Conservation (phyloP, 35 echinoderm and acorn worm genomes). For the Patiria miniata region DNA sequence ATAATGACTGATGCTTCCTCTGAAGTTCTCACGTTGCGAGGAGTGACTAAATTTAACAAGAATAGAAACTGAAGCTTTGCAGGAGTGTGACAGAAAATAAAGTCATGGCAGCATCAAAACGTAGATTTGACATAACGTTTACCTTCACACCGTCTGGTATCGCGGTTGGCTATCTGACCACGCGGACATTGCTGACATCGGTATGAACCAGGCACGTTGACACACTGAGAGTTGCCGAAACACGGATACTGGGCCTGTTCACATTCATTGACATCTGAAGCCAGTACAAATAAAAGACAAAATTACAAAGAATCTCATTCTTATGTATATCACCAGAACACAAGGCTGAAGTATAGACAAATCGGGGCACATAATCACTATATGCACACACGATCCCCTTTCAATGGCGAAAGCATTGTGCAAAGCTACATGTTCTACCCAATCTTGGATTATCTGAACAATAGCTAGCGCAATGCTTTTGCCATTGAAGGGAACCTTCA, state of each 20-base stretch:
- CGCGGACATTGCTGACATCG: slow-evolving; percentile 27
- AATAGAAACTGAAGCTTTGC: neutral
- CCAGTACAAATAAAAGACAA: neutral
- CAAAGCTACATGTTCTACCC: no score
- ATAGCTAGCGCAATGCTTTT: no score
- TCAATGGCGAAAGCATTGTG: no score
- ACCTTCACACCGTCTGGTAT: slow-evolving; percentile 30
- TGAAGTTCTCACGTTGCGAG: no score
- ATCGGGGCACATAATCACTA: no score
- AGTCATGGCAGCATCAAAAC: no score
- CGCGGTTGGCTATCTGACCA: slow-evolving; percentile 40
- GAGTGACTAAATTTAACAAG: no score
- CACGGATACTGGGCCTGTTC: neutral
- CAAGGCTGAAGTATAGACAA: no score
- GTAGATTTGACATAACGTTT: neutral
- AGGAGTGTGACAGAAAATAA: neutral
- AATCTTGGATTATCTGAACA: no score
- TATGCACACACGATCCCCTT: no score
- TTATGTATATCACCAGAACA: neutral
- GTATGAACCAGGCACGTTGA: neutral
- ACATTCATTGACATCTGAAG: slow-evolving; percentile 33
- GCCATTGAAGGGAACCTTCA: no score
- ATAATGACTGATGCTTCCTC: no score
- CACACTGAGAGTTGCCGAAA: neutral
- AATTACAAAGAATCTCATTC: neutral